phyloP scores from a whole-genome alignment of 2,113 vertebrate species.

The Willisornis vidua region DNA sequence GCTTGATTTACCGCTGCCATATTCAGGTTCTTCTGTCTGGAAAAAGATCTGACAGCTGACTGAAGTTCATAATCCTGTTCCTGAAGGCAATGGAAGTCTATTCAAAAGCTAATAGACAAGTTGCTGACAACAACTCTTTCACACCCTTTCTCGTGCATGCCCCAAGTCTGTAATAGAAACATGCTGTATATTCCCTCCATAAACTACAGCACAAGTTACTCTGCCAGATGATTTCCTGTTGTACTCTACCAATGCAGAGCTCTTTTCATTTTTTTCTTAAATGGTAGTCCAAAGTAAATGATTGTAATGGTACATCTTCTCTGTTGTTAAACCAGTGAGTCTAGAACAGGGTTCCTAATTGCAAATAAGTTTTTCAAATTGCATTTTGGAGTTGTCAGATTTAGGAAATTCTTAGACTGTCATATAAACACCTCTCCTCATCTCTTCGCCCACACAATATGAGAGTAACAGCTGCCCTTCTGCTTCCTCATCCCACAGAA shows the following conservation, averaged over 20 bases:
- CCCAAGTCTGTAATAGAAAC: neutral
- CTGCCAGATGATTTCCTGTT: constrained; percentile 39
- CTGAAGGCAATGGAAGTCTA: constrained; percentile 30
- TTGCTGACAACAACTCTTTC: constrained; percentile 55
- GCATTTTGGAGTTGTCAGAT: neutral
- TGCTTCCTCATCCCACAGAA: neutral
- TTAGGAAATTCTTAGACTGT: neutral
- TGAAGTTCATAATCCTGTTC: neutral
- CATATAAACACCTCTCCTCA: neutral
- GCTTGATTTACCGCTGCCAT: neutral
- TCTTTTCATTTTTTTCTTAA: neutral
- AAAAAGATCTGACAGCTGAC: constrained; percentile 16
- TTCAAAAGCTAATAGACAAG: constrained; percentile 37
- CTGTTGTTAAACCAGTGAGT: neutral
- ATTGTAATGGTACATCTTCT: neutral
- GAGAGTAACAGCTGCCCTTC: neutral
- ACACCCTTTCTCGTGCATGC: neutral
- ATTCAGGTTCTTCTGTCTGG: constrained; percentile 28
- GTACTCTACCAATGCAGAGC: neutral
- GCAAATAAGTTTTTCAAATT: neutral
- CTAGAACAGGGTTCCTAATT: neutral
- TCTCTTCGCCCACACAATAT: neutral
- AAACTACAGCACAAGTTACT: neutral
- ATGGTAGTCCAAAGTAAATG: neutral
- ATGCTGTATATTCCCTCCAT: neutral